Conservation (phyloP, 2,113 vertebrate species). For the Pterocles burchelli region DNA sequence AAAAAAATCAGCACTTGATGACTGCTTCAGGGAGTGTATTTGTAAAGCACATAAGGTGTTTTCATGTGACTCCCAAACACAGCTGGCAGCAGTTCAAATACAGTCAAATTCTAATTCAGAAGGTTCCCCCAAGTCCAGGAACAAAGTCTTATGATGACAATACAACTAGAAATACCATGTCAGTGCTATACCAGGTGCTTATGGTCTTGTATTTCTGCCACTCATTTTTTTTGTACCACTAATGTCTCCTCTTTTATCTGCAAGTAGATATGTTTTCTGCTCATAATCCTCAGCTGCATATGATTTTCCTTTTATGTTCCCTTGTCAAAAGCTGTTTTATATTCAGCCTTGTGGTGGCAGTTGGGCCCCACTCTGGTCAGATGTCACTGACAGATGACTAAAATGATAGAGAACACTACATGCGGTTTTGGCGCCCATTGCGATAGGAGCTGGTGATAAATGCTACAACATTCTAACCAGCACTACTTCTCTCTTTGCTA, state of each 20-base stretch:
- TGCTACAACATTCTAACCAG: neutral
- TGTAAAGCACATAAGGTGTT: neutral
- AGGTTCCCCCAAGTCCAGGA: neutral
- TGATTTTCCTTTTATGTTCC: neutral
- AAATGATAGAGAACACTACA: neutral
- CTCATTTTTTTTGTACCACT: neutral
- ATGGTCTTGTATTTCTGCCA: neutral
- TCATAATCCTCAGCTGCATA: neutral
- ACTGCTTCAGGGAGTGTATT: neutral
- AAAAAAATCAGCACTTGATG: neutral
- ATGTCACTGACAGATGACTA: neutral
- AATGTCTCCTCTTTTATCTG: neutral
- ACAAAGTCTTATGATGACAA: neutral
- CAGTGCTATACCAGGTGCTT: neutral
- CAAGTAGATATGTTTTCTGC: neutral
- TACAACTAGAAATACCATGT: accelerated
- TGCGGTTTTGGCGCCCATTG: neutral
- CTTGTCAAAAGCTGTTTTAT: neutral
- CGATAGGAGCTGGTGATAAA: accelerated
- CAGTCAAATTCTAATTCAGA: neutral
- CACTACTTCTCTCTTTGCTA: neutral
- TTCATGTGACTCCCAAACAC: neutral
- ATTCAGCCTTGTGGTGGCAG: neutral
- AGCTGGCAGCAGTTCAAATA: neutral
- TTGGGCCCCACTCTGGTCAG: neutral